phyloP scores from a whole-genome alignment of 2,797 vertebrate genomes.

The Myiotriccus ornatus region DNA sequence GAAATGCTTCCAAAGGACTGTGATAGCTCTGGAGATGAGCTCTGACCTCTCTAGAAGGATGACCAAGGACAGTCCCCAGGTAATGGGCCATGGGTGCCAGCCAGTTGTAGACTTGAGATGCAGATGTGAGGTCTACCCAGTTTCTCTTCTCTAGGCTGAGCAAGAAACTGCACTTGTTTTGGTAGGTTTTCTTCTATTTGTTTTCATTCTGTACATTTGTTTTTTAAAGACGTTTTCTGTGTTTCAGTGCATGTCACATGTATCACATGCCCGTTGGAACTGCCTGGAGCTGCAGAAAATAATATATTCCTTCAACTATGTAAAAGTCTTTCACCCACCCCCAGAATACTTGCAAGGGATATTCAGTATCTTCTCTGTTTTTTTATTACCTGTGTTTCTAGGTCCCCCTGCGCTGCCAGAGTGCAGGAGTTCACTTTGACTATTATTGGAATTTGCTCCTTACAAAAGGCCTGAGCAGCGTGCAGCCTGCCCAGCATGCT shows the following conservation, averaged over 20 bases:
- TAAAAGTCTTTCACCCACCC: not conserved
- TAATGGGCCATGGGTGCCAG: accelerated
- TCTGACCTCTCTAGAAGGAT: not conserved
- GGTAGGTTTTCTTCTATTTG: not conserved
- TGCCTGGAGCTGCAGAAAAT: not conserved
- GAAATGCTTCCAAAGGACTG: not conserved
- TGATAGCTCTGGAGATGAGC: not conserved
- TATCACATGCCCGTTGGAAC: not conserved
- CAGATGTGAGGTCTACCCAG: not conserved
- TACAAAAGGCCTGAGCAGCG: not conserved
- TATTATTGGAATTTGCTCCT: not conserved
- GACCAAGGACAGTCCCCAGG: not conserved
- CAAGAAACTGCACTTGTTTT: not conserved
- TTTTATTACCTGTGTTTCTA: not conserved
- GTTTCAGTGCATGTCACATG: accelerated
- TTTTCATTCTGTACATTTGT: not conserved
- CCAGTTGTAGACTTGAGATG: not conserved
- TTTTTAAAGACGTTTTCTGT: not conserved
- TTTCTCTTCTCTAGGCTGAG: not conserved
- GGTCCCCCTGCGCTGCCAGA: not conserved
- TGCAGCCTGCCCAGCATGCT: not conserved
- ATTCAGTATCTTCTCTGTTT: not conserved
- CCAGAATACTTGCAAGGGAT: not conserved
- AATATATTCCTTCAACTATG: not conserved
- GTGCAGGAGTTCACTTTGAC: not conserved